These are phyloP conservation scores for Gymnorhina tibicen DNA, from an alignment of 2,113 vertebrate species.

Conservation along the genomic window DNA sequence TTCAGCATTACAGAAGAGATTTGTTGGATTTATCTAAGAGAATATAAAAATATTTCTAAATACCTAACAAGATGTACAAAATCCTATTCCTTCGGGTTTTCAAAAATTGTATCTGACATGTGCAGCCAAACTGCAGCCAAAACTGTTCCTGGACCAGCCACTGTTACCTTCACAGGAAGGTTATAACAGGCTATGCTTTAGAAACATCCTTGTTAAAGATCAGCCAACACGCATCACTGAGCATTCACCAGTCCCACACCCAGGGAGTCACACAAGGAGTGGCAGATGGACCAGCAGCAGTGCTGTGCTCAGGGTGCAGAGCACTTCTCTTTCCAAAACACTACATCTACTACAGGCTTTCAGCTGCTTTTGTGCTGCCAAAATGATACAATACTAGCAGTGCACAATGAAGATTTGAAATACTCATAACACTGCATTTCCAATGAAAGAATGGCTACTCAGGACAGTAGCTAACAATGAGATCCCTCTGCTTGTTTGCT, in stretches of 20 bases:
- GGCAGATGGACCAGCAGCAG: neutral
- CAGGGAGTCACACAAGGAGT: accelerated
- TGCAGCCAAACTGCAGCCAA: neutral
- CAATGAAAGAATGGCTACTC: neutral
- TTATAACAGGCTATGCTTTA: neutral
- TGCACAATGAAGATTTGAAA: neutral
- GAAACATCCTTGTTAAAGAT: neutral
- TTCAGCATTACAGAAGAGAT: neutral
- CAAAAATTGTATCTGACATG: neutral
- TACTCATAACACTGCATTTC: neutral
- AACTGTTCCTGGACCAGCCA: neutral
- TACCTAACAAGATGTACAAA: neutral
- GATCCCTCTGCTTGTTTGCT: neutral
- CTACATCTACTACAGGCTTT: neutral
- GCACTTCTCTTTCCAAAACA: neutral
- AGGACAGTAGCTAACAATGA: neutral
- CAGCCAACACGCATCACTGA: neutral
- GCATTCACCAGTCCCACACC: neutral
- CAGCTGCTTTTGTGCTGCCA: neutral
- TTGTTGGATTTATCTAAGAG: neutral
- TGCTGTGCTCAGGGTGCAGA: neutral
- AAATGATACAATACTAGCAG: neutral
- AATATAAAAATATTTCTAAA: neutral
- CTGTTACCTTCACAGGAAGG: neutral
- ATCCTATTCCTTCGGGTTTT: neutral